phyloP scores from a whole-genome alignment of 2,888 invertebrate genomes.

The Polydrusus pterygomalis region DNA sequence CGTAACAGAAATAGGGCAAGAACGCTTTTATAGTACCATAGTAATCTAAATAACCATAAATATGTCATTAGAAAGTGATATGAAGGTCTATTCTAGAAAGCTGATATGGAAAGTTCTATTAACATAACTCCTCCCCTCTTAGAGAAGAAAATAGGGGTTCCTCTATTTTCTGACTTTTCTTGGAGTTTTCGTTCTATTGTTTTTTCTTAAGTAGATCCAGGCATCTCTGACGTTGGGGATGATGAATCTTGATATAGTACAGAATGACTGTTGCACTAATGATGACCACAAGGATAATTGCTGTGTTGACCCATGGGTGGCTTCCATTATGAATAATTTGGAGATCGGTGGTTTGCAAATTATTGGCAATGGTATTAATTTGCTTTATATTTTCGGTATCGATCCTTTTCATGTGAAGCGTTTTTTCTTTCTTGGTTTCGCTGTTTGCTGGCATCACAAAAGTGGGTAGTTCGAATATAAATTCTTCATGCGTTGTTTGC shows the following conservation, averaged over 20 bases:
- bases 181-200: not conserved
- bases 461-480: not conserved
- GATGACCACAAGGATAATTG: not conserved
- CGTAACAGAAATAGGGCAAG: no score
- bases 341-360: not conserved
- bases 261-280: not conserved
- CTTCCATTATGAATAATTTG: not conserved
- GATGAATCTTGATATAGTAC: not conserved
- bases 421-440: not conserved
- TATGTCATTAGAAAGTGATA: not conserved
- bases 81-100: not conserved
- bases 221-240: not conserved
- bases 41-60: not conserved
- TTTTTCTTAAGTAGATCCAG: no score
- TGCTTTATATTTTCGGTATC: conserved; percentile 9
- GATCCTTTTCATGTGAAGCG: not conserved
- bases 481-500: conserved; percentile 1
- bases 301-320: conserved; percentile 3
- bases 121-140: conserved; percentile 19
- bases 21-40: not conserved
- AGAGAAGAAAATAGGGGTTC: conserved; percentile 22
- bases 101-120: not conserved
- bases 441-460: not conserved
- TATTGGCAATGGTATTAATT: conserved; percentile 4
- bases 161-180: not conserved